These are phyloP conservation scores for Pangasius larnaudii DNA, from an alignment of 2,797 vertebrate species.

Conservation along the genomic window DNA sequence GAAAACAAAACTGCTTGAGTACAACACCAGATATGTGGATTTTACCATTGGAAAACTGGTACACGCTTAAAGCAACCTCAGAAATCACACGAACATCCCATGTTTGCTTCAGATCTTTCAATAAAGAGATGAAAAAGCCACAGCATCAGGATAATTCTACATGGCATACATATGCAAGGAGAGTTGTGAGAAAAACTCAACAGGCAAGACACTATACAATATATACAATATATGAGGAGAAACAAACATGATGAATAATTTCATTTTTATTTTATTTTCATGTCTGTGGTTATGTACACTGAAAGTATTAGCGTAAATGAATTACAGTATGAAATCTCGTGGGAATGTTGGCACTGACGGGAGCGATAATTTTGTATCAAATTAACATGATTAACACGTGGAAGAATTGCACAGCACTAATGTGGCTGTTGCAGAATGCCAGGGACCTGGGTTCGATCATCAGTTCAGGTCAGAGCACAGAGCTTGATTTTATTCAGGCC, in stretches of 20 bases:
- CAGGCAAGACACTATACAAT: neutral
- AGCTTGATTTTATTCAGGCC: neutral
- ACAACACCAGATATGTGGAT: neutral
- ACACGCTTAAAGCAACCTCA: neutral
- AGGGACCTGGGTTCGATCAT: neutral
- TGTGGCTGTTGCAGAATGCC: neutral
- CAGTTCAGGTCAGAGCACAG: neutral
- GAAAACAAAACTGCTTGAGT: constrained; percentile 45
- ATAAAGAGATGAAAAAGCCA: neutral
- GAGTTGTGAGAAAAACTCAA: neutral
- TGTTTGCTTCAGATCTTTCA: constrained; percentile 24
- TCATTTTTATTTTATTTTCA: neutral
- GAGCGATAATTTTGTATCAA: neutral
- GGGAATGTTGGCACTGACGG: neutral
- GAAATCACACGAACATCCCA: neutral
- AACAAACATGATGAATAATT: neutral
- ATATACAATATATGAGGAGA: neutral
- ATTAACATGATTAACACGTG: neutral
- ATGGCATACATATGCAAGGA: neutral
- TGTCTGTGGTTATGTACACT: neutral
- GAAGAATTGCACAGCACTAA: neutral
- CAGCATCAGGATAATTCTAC: neutral
- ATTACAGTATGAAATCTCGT: neutral
- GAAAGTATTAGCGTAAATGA: neutral
- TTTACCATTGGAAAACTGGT: neutral